A percentile compares a stretch with the other conserved stretches of the same genome.
Evolutionary conservation across 1,140 invertebrate species (phyloP).

Genomic region (Caenorhabditis latens): DNA sequence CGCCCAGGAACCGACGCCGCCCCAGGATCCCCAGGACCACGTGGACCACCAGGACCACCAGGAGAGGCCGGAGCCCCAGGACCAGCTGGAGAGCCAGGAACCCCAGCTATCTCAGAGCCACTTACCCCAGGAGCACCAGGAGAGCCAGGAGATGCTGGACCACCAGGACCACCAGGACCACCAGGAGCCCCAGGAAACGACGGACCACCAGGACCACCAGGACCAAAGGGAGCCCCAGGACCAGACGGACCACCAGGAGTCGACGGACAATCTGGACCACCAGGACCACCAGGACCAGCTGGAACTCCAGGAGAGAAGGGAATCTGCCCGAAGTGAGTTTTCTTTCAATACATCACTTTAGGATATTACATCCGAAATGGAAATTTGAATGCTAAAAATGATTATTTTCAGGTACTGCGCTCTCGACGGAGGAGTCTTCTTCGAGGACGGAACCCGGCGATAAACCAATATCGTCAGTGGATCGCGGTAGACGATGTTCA

Average conservation of each 20-base stretch:
- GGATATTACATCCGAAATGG: too few species aligned
- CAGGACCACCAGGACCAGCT: slow-evolving; percentile 71
- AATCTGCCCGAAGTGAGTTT: slow-evolving; percentile 58
- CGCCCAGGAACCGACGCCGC: slow-evolving; percentile 58
- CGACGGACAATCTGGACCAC: slow-evolving; percentile 73
- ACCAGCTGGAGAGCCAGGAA: slow-evolving; percentile 64
- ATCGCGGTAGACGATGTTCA: slow-evolving; percentile 51
- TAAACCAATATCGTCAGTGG: slow-evolving; percentile 51
- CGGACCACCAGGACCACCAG: slow-evolving; percentile 64
- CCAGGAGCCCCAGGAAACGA: slow-evolving; percentile 67
- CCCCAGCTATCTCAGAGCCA: slow-evolving; percentile 72
- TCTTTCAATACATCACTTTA: neutral
- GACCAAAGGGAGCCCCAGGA: slow-evolving; percentile 71
- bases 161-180: slow-evolving; percentile 60
- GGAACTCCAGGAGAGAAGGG: slow-evolving; percentile 66
- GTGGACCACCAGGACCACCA: slow-evolving; percentile 67
- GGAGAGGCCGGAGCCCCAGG: slow-evolving; percentile 68
- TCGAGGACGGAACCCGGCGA: slow-evolving; percentile 61
- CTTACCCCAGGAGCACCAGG: slow-evolving; percentile 76
- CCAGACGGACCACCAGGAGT: slow-evolving; percentile 72
- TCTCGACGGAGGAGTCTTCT: slow-evolving; percentile 60
- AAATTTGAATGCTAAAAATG: neutral
- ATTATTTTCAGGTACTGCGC: slow-evolving; percentile 47
- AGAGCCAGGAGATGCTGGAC: slow-evolving; percentile 72
- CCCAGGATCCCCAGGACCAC: slow-evolving; percentile 60